Percentiles rank a stretch among this genome's conserved stretches.
These are phyloP conservation scores for Copidosoma floridanum DNA, from an alignment of 1,140 invertebrate genomes.

Conservation along the genomic window DNA sequence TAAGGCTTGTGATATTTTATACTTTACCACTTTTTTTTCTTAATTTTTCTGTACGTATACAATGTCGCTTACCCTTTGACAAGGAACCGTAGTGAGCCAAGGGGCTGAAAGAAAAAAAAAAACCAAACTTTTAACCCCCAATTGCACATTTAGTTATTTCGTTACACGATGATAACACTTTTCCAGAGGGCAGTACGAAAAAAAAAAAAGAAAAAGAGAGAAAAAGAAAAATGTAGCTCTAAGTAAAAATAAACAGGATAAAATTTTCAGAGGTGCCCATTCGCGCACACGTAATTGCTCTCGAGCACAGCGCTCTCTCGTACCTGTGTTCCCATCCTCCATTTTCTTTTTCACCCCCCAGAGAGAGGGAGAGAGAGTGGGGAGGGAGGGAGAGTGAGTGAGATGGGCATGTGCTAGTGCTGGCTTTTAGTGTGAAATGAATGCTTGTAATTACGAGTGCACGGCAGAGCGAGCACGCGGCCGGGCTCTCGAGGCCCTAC, in stretches of 20 bases:
- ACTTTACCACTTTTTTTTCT: too few relatives aligned
- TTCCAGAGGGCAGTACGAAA: background rate
- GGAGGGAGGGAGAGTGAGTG: background rate
- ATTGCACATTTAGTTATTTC: too few relatives aligned
- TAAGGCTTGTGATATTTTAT: too few relatives aligned
- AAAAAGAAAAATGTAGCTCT: too few relatives aligned
- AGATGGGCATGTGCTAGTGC: conserved; percentile 8
- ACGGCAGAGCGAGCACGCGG: conserved; percentile 31
- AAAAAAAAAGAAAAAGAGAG: background rate
- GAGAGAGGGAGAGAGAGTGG: background rate
- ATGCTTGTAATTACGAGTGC: conserved; percentile 50
- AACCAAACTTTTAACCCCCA: too few relatives aligned
- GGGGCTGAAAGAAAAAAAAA: too few relatives aligned
- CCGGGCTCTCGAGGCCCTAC: background rate
- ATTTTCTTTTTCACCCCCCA: background rate
- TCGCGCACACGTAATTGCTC: conserved; percentile 15
- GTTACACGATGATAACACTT: too few relatives aligned
- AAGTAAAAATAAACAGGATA: too few relatives aligned
- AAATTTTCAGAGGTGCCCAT: background rate
- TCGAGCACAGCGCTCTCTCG: background rate
- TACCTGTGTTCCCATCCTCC: background rate
- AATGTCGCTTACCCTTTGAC: too few relatives aligned
- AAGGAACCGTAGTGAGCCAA: too few relatives aligned
- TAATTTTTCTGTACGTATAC: too few relatives aligned
- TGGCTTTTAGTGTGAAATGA: conserved; percentile 51